These are phyloP conservation scores for Acanthosepion pharaonis DNA, from an alignment of 2,888 invertebrate species.

Conservation along the genomic window DNA sequence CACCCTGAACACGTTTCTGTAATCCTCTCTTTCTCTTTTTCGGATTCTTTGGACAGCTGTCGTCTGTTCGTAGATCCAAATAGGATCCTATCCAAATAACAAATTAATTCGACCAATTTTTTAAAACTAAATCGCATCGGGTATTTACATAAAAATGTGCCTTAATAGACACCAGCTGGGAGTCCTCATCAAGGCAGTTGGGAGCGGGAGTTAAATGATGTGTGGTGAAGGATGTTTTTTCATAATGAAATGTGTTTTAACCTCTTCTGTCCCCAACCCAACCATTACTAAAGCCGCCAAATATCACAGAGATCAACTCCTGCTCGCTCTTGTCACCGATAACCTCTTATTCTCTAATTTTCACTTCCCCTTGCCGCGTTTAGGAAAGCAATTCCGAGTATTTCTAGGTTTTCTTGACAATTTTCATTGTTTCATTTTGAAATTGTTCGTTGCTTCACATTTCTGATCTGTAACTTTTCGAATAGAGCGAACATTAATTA, in stretches of 20 bases:
- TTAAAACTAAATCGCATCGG: background rate
- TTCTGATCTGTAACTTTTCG: background rate
- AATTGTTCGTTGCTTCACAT: background rate
- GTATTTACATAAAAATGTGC: background rate
- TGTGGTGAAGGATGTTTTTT: background rate
- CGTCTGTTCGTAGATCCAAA: slow-evolving; percentile 17
- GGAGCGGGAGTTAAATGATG: background rate
- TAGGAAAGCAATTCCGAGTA: background rate
- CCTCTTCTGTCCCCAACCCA: background rate
- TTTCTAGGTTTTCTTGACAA: background rate
- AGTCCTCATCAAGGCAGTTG: slow-evolving; percentile 9
- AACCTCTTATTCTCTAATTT: background rate
- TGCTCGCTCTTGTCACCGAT: slow-evolving; percentile 33
- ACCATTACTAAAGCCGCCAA: background rate
- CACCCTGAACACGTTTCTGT: background rate
- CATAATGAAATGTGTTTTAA: slow-evolving; percentile 33
- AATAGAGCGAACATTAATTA: background rate
- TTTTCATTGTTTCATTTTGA: background rate
- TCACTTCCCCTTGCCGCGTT: background rate
- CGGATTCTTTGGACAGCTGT: slow-evolving; percentile 33
- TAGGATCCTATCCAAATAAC: slow-evolving; percentile 20
- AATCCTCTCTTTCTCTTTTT: background rate
- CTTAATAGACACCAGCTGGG: slow-evolving; percentile 33
- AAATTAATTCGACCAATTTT: slow-evolving; percentile 33
- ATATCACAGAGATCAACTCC: slow-evolving; percentile 1